A percentile compares a stretch with the other conserved stretches of the same genome.
Evolutionary conservation across 1,140 invertebrate species (phyloP).

Genomic region (Ceratosolen solmsi): DNA sequence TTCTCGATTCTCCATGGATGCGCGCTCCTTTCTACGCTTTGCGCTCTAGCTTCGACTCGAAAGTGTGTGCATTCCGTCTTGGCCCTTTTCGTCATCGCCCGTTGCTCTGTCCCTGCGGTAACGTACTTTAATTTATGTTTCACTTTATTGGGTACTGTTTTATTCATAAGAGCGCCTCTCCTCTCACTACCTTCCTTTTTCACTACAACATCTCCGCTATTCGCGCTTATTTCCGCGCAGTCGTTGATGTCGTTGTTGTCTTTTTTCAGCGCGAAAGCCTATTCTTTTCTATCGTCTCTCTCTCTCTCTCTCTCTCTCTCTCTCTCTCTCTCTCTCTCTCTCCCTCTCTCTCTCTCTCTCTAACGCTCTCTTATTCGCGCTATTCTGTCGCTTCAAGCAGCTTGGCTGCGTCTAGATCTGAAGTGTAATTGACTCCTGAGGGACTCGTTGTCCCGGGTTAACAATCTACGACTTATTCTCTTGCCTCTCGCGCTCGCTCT

Average conservation of each 20-base stretch:
- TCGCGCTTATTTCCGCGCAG: conserved; percentile 42
- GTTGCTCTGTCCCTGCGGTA: conserved; percentile 31
- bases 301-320: neutral
- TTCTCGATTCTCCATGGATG: neutral
- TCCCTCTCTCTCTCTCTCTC: neutral
- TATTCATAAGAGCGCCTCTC: conserved; percentile 51
- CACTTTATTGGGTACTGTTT: conserved; percentile 54
- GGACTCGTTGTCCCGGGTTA: conserved; percentile 53
- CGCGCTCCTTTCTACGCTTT: conserved; percentile 18
- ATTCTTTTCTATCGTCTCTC: neutral
- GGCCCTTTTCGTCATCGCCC: neutral
- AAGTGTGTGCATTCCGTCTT: neutral
- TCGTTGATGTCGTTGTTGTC: conserved; percentile 7
- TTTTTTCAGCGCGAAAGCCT: too few relatives aligned
- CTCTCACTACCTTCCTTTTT: neutral
- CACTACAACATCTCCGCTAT: neutral
- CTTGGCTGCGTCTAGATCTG: conserved; percentile 48
- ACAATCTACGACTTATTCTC: conserved; percentile 53
- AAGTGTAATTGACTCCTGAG: conserved; percentile 56
- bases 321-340: neutral
- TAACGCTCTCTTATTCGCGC: neutral
- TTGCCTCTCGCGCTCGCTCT: conserved; percentile 25
- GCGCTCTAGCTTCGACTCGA: neutral
- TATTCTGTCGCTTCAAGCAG: conserved; percentile 45
- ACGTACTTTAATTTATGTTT: conserved; percentile 52